These are phyloP conservation scores for Gallinago stenura DNA, from an alignment of 2,797 vertebrate species.

Conservation along the genomic window DNA sequence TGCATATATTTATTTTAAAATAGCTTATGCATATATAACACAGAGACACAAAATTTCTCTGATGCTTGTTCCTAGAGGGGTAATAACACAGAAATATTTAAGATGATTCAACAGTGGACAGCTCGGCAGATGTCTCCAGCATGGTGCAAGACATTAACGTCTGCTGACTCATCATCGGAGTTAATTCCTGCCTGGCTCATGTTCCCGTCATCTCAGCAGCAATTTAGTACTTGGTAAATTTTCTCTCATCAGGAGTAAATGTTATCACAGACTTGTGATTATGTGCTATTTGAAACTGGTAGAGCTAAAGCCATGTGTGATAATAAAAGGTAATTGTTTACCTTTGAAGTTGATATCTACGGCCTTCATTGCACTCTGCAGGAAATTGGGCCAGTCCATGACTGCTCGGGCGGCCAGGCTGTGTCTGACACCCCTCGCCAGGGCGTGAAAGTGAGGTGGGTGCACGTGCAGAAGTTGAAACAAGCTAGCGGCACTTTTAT, in stretches of 20 bases:
- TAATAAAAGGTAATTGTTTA: constrained; percentile 76
- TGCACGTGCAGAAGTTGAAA: constrained; percentile 14
- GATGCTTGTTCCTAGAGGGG: constrained; percentile 41
- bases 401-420: not conserved
- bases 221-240: constrained; percentile 67
- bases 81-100: constrained; percentile 55
- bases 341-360: constrained; percentile 57
- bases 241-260: constrained; percentile 72
- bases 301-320: constrained; percentile 63
- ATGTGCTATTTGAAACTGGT: constrained; percentile 67
- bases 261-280: constrained; percentile 70
- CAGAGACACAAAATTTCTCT: constrained; percentile 39
- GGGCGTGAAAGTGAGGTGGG: not conserved
- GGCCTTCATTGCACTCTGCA: not conserved
- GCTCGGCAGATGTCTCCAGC: constrained; percentile 63
- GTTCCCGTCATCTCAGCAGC: constrained; percentile 68
- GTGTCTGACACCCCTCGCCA: not conserved
- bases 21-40: constrained; percentile 62
- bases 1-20: constrained; percentile 68
- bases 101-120: constrained; percentile 67
- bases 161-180: constrained; percentile 63
- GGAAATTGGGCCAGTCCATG: constrained; percentile 28
- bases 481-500: not conserved
- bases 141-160: constrained; percentile 38
- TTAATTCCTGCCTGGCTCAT: constrained; percentile 65